Evolutionary conservation across 2,113 vertebrate species (phyloP).

Genomic region (Azemiops feae): DNA sequence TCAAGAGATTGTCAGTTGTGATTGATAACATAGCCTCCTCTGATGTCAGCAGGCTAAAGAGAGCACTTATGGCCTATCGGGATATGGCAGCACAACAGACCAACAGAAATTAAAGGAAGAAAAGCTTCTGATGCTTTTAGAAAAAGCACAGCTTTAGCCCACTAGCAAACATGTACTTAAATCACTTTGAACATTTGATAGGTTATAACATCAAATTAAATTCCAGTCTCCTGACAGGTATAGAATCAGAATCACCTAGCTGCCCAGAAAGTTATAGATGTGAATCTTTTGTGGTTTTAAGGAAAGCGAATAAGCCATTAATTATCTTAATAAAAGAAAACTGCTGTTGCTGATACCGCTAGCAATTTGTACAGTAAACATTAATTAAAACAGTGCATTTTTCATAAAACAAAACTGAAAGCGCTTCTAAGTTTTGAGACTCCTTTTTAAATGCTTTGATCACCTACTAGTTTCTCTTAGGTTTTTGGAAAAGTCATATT

Average conservation of each 20-base stretch:
- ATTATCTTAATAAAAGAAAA: not conserved
- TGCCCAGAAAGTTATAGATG: not conserved
- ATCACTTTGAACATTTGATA: slow-evolving; percentile 27
- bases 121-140: not conserved
- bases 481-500: not conserved
- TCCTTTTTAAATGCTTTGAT: not conserved
- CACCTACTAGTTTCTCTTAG: not conserved
- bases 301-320: not conserved
- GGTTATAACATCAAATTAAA: slow-evolving; percentile 47
- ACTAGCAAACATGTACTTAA: slow-evolving; percentile 29
- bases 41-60: not conserved
- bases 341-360: not conserved
- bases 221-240: not conserved
- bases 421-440: not conserved
- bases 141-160: not conserved
- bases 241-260: not conserved
- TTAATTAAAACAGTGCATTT: slow-evolving; percentile 7
- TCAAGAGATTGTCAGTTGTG: not conserved
- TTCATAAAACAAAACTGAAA: not conserved
- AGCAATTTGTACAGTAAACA: not conserved
- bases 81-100: not conserved
- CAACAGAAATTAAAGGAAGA: not conserved
- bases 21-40: slow-evolving; percentile 26
- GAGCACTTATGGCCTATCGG: not conserved
- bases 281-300: not conserved